Base-by-base conservation (phyloP, 2,113 vertebrate genomes). In the Sardina pilchardus region DNA sequence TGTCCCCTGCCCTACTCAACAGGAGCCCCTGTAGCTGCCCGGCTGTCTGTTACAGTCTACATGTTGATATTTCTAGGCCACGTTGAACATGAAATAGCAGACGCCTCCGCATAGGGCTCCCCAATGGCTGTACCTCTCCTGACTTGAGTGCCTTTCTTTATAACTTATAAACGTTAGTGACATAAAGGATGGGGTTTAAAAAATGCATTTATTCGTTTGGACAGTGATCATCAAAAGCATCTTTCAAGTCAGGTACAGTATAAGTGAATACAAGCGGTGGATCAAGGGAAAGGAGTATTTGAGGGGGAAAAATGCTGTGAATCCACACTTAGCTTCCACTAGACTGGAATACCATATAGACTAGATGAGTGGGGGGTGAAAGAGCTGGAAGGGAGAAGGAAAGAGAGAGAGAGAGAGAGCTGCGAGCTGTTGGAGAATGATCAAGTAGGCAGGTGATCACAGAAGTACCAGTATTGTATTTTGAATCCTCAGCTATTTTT, bases 41-140 rank as follows among this genome's bases (percentile, higher is more conserved):
- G 43, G 80, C 34, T 82, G 30, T 81, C 24, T 34, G 88, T 81
- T 84, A 53, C 82, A 82, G 84, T 83, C n/a, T 88, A 50, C 89
- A 80, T 84, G 87, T 85, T 87, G 88, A 85, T 89, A 56, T 89
- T 82, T 89, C 86, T 53, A 81, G 82, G 88, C 88, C 82, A 84
- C 84, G 88, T 90, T 91, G 87, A 89, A 88, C 50, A 30, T 81
- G 10, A 81, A 53, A 16, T 34, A 34, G 14, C 67, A 14, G 67
- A 26, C 26, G 9, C 67, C 30, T 3, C 9, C 12, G 26, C 10
- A 71, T 26, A 34, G 12, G 26, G 12, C 30, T 71, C 12, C 67
- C 8, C 34, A 10, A 34, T 71, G 9, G 26, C 67, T 1, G 3
- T 71, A 3, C 14, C 30, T 71, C n/a, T 10, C 67, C 67, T 16